Base-by-base conservation (phyloP, 2,113 vertebrate genomes). In the Andinoacara biseriatus region DNA sequence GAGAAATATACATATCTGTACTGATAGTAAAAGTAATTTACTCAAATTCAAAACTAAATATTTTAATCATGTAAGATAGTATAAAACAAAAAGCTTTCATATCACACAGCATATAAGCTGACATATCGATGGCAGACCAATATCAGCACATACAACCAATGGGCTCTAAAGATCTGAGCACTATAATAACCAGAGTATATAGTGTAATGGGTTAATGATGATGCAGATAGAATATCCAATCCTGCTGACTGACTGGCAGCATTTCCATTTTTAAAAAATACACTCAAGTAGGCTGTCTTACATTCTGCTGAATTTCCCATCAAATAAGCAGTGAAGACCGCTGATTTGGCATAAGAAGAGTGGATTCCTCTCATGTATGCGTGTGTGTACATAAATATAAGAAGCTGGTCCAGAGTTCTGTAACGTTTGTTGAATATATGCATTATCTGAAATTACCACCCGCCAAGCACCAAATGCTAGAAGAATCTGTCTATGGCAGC, bases 221-320 rank as follows among this genome's bases (percentile, higher is more conserved):
- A 22, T 24, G 62, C 40, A 65, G 69, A 82, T 18, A 74, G 58
- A 43, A 79, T 52, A 84, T 59, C 29, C 11, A 62, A 80, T 86
- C 26, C 29, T 49, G 26, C 54, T 79, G 58, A 49, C 65, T 65
- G n/a, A 57, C 46, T 46, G 49, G 10, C 67, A 29, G 40, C 4
- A 0, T 76, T 49, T 59, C 57, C 33, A 10, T 49, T 24, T 49
- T 24, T 18, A 76, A 72, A 59, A 83, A 81, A 72, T 57, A 57
- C 33, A 46, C 54, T 87, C 59, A 76, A 62, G 11, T 8, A 15
- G 63, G 58, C 74, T 20, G 22, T 72, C 33, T 86, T 31, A 62
- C 63, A 86, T 82, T 78, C 63, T 79, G 60, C 74, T 81, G 81
- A 81, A 83, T 76, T 59, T 78, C 63, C 40, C 59, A 78, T 82